Evolutionary conservation across 2,113 vertebrate species (phyloP).

Genomic region (Microtus richardsoni): DNA sequence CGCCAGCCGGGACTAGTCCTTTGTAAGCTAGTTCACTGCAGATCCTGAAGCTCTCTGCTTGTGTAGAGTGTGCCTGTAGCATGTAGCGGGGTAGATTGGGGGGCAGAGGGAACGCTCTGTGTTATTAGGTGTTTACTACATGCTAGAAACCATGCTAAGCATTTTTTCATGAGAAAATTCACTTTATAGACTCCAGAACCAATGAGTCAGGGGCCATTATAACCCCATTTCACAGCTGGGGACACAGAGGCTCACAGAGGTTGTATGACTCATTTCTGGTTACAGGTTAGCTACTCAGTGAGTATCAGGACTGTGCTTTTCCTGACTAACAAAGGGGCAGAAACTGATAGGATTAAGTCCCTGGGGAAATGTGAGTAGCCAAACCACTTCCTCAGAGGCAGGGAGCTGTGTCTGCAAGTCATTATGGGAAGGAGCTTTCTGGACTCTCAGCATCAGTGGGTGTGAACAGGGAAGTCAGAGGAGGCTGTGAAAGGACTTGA

Average conservation of each 20-base stretch:
- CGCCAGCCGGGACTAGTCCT: not conserved
- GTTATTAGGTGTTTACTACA: not conserved
- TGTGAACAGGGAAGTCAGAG: not conserved
- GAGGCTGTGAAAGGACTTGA: not conserved
- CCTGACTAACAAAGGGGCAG: not conserved
- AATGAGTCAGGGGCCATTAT: not conserved
- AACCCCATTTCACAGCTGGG: not conserved
- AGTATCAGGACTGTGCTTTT: not conserved
- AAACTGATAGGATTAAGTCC: not conserved
- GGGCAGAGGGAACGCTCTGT: not conserved
- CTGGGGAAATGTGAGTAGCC: not conserved
- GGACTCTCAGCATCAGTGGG: not conserved
- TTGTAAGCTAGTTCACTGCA: not conserved
- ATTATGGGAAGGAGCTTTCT: not conserved
- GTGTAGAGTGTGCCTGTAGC: not conserved
- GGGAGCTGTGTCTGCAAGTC: accelerated
- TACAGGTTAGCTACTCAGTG: not conserved
- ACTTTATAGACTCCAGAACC: not conserved
- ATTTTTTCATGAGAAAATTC: not conserved
- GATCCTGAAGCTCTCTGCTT: not conserved
- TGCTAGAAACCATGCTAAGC: not conserved
- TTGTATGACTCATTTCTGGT: not conserved
- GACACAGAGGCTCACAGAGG: not conserved
- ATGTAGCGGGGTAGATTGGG: not conserved
- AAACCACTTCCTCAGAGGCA: not conserved